These are phyloP conservation scores for Chrysomela aeneicollis DNA, from an alignment of 2,888 invertebrate species.

Conservation along the genomic window DNA sequence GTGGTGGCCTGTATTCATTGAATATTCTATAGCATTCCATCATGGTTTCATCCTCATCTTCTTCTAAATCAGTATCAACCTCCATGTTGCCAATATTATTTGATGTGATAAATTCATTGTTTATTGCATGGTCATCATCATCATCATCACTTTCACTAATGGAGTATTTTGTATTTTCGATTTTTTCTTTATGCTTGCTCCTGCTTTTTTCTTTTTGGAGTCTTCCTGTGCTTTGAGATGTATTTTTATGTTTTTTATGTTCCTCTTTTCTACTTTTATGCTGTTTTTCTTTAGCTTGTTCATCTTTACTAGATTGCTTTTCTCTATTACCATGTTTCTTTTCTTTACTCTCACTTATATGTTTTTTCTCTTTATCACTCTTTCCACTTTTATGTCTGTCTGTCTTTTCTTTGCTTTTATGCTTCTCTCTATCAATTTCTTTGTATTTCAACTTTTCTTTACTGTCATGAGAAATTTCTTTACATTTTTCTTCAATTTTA, in stretches of 20 bases:
- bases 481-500: conserved; percentile 18
- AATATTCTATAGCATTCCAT: conserved; percentile 85
- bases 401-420: conserved; percentile 5
- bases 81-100: conserved; percentile 22
- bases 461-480: conserved; percentile 11
- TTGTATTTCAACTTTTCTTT: conserved; percentile 19
- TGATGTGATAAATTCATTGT: conserved; percentile 22
- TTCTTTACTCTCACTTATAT: conserved; percentile 29
- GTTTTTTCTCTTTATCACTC: conserved; percentile 50
- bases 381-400: conserved; percentile 8
- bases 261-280: conserved; percentile 37
- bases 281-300: conserved; percentile 50
- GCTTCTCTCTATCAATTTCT: conserved; percentile 10
- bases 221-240: conserved; percentile 6
- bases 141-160: conserved; percentile 25
- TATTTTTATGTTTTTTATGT: not conserved
- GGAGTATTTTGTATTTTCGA: not conserved
- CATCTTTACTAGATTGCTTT: conserved; percentile 32
- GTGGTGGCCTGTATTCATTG: conserved; percentile 74
- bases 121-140: conserved; percentile 18
- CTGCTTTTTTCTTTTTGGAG: not conserved
- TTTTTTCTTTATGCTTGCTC: conserved; percentile 20
- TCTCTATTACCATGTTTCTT: conserved; percentile 32
- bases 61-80: conserved; percentile 59
- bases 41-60: conserved; percentile 70